Evolutionary conservation across 2,113 vertebrate species (phyloP), one percentile per base, ranked within the genome.

Genomic region (Nesoenas mayeri): DNA sequence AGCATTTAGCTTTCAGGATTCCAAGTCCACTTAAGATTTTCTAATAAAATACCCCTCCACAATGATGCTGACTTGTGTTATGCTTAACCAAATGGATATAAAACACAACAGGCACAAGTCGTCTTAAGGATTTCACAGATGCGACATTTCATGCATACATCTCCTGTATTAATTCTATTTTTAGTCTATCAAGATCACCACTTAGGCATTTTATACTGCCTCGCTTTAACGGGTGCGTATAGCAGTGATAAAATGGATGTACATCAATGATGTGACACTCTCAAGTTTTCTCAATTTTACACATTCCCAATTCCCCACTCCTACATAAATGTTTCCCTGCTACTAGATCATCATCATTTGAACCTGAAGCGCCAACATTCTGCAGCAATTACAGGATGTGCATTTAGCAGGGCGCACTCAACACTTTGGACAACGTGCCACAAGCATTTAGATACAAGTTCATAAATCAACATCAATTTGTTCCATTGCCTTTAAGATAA

Each of bases 221-320:
- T 74, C 5, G 3, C 36, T 25, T 48, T 28, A 77, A 79, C 6
- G 47, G 28, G 77, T 25, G 10, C 0, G 0, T 18, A 24, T 0
- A 66, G 56, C 40, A n/a, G 20, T 36, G 64, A 71, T 66, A 77
- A 85, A 93, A 88, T 4, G 8, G 34, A 73, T 16, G 31, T 4
- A 1, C 20, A 57, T 6, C n/a, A 26, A 18, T 1, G 22, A 89
- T 15, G 36, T 24, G 38, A 64, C 0, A 1, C 44, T 50, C 51
- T 15, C 38, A 34, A 29, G 9, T 71, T 85, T 54, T 31, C 54
- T 56, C 51, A 51, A 9, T 64, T 89, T 79, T 60, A 81, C 0
- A 0, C 38, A 57, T 38, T 81, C 65, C 61, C 34, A 58, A 34
- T 38, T 64, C 65, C 34, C 9, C 53, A 36, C 48, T 87, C 80